Evolutionary conservation across 1,140 invertebrate genomes (phyloP).

Genomic region (Drosophila subobscura): DNA sequence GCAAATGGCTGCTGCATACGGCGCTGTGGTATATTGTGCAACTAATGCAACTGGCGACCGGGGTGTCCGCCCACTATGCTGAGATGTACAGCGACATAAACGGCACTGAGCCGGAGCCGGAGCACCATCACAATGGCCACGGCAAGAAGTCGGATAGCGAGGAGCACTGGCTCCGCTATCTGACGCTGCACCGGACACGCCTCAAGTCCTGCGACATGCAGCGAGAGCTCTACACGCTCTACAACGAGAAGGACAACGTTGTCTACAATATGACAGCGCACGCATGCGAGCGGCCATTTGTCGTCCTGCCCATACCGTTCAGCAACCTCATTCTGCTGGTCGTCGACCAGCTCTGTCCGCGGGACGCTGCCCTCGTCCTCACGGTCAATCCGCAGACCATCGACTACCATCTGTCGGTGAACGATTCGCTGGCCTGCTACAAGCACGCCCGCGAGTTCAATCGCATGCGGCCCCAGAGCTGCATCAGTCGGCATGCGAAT

Average conservation of each 20-base stretch:
- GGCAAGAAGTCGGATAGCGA: conserved; percentile 51
- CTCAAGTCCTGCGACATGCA: conserved; percentile 79
- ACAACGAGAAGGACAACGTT: conserved; percentile 78
- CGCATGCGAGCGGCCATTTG: conserved; percentile 88
- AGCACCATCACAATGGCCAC: conserved; percentile 44
- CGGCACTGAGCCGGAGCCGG: conserved; percentile 56
- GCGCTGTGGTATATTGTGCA: conserved; percentile 84
- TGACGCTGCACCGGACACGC: conserved; percentile 89
- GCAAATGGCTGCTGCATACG: conserved; percentile 84
- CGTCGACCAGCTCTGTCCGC: conserved; percentile 88
- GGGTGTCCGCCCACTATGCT: conserved; percentile 83
- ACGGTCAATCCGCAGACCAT: conserved; percentile 87
- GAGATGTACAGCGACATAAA: conserved; percentile 74
- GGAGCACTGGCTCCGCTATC: conserved; percentile 63
- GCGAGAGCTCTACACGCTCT: conserved; percentile 83
- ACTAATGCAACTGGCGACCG: conserved; percentile 69
- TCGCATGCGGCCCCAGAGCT: conserved; percentile 87
- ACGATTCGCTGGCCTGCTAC: conserved; percentile 87
- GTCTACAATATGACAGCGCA: conserved; percentile 80
- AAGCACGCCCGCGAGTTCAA: conserved; percentile 86
- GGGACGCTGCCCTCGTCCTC: conserved; percentile 76
- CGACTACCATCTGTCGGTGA: conserved; percentile 84
- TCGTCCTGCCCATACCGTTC: conserved; percentile 91
- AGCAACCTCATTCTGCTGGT: conserved; percentile 94
- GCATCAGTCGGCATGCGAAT: conserved; percentile 88